These are phyloP conservation scores for cat (Felis catus) DNA, from an alignment of 2,113 vertebrate genomes.

Conservation along the genomic window F.catus_Fca126_mat1.0 CM031414.1:3343001-3343500, in stretches of 20 bases:
- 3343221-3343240: not conserved
- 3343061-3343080: not conserved
- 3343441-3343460: not conserved
- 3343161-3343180: not conserved
- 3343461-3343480: not conserved
- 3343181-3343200: not conserved
- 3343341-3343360: not conserved
- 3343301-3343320: not conserved
- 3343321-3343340: not conserved
- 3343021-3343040: not conserved
- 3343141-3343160: not conserved
- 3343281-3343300: not conserved
- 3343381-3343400: not conserved
- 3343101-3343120: not conserved
- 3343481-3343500: too few relatives aligned
- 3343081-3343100: not conserved
- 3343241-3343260: not conserved
- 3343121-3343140: not conserved
- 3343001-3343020: not conserved
- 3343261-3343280: not conserved
- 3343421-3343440: not conserved
- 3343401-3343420: not conserved
- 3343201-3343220: too few relatives aligned
- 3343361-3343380: not conserved
- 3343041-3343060: not conserved